phyloP scores from a whole-genome alignment of 2,113 vertebrate species.

The Bufo bufo region DNA sequence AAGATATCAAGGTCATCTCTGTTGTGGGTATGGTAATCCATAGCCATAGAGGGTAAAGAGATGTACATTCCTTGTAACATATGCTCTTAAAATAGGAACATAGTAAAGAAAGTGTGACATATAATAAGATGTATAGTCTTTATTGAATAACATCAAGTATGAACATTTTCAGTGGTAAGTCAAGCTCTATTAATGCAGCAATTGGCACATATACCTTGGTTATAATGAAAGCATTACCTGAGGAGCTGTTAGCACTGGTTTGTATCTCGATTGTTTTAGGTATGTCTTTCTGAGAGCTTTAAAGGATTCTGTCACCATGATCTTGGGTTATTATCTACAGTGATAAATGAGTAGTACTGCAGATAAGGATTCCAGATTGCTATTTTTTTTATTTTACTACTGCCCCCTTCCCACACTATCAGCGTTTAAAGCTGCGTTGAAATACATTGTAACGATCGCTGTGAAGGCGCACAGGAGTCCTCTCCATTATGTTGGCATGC shows the following conservation, averaged over 20 bases:
- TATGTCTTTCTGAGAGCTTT: not conserved
- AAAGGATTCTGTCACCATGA: not conserved
- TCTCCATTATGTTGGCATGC: too few species aligned
- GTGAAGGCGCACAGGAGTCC: too few species aligned
- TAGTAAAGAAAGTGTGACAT: not conserved
- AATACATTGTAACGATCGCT: too few species aligned
- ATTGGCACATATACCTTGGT: constrained; percentile 15
- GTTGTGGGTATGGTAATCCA: too few species aligned
- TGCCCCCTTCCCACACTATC: too few species aligned
- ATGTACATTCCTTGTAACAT: not conserved
- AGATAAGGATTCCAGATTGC: too few species aligned
- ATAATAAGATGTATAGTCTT: not conserved
- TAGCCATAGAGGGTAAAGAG: not conserved
- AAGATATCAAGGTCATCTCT: not conserved
- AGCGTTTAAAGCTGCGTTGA: too few species aligned
- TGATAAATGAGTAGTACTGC: too few species aligned
- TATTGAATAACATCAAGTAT: not conserved
- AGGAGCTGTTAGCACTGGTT: not conserved
- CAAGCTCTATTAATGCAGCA: not conserved
- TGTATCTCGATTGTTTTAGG: not conserved
- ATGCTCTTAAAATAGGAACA: not conserved
- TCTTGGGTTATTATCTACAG: too few species aligned
- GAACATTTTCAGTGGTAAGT: not conserved
- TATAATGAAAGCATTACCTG: constrained; percentile 1
- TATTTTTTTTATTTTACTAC: too few species aligned